These are phyloP conservation scores for Ectropis grisescens DNA, from an alignment of 1,140 invertebrate species.

Conservation along the genomic window DNA sequence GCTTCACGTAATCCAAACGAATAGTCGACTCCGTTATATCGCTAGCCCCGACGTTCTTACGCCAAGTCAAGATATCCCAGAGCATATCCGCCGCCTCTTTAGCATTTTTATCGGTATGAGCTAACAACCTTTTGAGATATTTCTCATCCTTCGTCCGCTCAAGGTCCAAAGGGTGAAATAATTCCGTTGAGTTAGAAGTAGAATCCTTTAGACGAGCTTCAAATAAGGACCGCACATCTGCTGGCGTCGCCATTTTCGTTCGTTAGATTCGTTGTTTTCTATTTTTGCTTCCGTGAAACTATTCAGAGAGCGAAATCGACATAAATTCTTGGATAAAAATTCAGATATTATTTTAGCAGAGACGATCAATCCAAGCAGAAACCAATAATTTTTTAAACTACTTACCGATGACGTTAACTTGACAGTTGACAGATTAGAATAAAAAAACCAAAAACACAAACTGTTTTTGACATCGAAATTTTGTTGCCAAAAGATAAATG, in stretches of 20 bases:
- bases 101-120: conserved; percentile 39
- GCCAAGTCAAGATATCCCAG: conserved; percentile 87
- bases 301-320: too few relatives aligned
- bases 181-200: conserved; percentile 24
- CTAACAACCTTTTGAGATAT: conserved; percentile 45
- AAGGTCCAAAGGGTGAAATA: conserved; percentile 46
- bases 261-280: too few relatives aligned
- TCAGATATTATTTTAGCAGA: too few relatives aligned
- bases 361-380: too few relatives aligned
- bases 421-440: too few relatives aligned
- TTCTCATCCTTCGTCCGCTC: conserved; percentile 55
- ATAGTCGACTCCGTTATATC: conserved; percentile 79
- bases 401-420: too few relatives aligned
- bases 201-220: conserved; percentile 35
- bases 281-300: too few relatives aligned
- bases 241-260: conserved; percentile 39
- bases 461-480: too few relatives aligned
- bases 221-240: conserved; percentile 39
- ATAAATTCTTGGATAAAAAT: too few relatives aligned
- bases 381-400: too few relatives aligned
- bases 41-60: conserved; percentile 84
- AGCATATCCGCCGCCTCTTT: conserved; percentile 79
- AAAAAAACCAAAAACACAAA: too few relatives aligned
- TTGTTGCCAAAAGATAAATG: too few relatives aligned
- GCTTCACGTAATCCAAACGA: conserved; percentile 79